phyloP scores from a whole-genome alignment of 2,888 invertebrate genomes.

The Cerastoderma edule region DNA sequence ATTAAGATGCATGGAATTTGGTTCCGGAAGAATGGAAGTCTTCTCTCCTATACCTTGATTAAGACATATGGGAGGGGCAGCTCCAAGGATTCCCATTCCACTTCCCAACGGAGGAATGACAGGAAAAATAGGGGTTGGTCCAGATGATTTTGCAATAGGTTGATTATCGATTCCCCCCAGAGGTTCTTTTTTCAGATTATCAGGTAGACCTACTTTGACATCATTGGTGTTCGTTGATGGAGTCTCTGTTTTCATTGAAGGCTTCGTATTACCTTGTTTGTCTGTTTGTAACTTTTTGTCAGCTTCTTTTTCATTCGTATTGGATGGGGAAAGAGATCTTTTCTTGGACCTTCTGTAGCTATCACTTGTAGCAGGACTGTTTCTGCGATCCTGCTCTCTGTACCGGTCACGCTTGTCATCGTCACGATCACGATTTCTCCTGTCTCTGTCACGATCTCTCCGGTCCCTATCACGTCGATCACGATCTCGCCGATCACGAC shows the following conservation, averaged over 20 bases:
- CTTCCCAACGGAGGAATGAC: constrained; percentile 18
- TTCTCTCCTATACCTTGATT: not conserved
- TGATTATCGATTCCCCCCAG: not conserved
- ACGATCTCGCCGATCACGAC: constrained; percentile 31
- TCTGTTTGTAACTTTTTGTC: constrained; percentile 47
- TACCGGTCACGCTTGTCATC: constrained; percentile 42
- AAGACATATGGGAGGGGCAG: constrained; percentile 3
- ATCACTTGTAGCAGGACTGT: constrained; percentile 45
- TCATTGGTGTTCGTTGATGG: not conserved
- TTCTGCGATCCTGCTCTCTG: constrained; percentile 54
- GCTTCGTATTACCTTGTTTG: not conserved
- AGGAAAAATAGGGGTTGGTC: constrained; percentile 32
- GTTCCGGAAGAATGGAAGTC: no score
- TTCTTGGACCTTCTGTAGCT: constrained; percentile 37
- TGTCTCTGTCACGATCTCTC: constrained; percentile 66
- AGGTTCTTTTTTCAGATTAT: not conserved
- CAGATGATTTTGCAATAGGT: not conserved
- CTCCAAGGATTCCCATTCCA: constrained; percentile 34
- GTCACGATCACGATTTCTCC: constrained; percentile 47
- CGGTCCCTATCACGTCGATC: constrained; percentile 60
- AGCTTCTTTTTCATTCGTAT: constrained; percentile 36
- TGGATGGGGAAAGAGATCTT: constrained; percentile 49
- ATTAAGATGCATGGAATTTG: no score
- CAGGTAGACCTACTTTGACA: not conserved
- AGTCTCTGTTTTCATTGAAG: not conserved